A percentile compares a stretch with the other conserved stretches of the same genome.
These are phyloP conservation scores for Meiosimyza decipiens DNA, from an alignment of 2,888 invertebrate genomes.

Conservation along the genomic window DNA sequence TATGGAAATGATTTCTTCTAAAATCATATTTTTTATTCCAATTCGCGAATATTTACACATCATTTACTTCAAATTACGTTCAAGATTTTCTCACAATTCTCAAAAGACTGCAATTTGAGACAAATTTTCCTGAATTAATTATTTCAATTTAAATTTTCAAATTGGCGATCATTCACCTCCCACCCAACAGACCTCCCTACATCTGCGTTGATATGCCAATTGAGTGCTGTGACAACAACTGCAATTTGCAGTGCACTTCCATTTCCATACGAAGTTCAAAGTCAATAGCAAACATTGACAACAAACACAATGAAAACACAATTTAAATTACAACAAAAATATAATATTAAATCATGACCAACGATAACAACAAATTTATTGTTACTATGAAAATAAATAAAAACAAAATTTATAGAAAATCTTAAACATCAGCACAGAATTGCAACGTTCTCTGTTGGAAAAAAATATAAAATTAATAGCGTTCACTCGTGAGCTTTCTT, in stretches of 20 bases:
- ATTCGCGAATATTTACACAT: too few relatives aligned
- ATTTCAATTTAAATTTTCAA: too few relatives aligned
- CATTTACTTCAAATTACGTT: too few relatives aligned
- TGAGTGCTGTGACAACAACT: background rate
- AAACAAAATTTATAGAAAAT: too few relatives aligned
- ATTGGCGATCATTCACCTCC: too few relatives aligned
- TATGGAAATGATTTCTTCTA: too few relatives aligned
- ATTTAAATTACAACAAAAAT: slow-evolving; percentile 18
- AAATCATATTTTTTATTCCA: too few relatives aligned
- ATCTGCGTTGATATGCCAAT: background rate
- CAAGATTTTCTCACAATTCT: too few relatives aligned
- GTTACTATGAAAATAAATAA: background rate
- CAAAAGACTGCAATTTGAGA: too few relatives aligned
- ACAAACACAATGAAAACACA: slow-evolving; percentile 32
- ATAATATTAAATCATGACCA: slow-evolving; percentile 30
- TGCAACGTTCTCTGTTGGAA: too few relatives aligned
- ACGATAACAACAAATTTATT: slow-evolving; percentile 37
- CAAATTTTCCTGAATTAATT: too few relatives aligned
- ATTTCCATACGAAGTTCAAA: slow-evolving; percentile 42
- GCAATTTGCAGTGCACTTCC: slow-evolving; percentile 32
- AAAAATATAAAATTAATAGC: slow-evolving; percentile 4
- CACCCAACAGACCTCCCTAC: background rate
- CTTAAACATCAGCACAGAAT: too few relatives aligned
- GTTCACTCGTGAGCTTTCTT: background rate
- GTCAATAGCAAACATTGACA: slow-evolving; percentile 42